Percentiles rank a stretch among this genome's conserved stretches.
Evolutionary conservation across 2,113 vertebrate species (phyloP).

Genomic region (Dasyurus viverrinus): DNA sequence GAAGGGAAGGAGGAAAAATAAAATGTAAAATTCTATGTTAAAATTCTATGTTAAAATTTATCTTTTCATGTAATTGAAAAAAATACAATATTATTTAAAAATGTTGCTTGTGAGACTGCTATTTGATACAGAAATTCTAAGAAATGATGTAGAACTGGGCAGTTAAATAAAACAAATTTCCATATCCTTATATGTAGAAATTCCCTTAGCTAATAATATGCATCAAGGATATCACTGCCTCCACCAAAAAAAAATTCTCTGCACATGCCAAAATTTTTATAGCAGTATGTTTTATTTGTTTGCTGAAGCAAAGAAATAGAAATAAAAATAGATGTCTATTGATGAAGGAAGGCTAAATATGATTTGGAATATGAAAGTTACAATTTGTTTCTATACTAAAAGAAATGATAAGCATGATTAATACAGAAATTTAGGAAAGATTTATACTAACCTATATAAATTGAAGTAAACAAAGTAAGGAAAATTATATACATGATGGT

Average conservation of each 20-base stretch:
- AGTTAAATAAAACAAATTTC: neutral
- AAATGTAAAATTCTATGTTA: no score
- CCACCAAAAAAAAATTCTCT: neutral
- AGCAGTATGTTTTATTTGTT: neutral
- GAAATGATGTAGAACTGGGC: neutral
- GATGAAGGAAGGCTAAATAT: neutral
- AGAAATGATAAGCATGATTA: neutral
- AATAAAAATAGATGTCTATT: neutral
- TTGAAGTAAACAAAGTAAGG: neutral
- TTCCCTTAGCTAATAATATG: neutral
- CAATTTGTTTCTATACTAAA: neutral
- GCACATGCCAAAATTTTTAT: neutral
- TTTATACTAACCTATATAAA: neutral
- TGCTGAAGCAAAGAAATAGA: neutral
- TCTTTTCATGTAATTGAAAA: no score
- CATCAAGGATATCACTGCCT: neutral
- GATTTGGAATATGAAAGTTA: neutral
- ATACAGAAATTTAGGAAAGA: neutral
- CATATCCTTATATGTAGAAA: neutral
- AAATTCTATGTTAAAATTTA: no score
- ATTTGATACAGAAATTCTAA: neutral
- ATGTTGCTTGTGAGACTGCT: neutral
- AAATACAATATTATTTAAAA: no score
- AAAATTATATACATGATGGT: neutral
- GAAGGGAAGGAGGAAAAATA: no score